These are phyloP conservation scores for Thinocorus orbignyianus DNA, from an alignment of 2,113 vertebrate species.

Conservation along the genomic window DNA sequence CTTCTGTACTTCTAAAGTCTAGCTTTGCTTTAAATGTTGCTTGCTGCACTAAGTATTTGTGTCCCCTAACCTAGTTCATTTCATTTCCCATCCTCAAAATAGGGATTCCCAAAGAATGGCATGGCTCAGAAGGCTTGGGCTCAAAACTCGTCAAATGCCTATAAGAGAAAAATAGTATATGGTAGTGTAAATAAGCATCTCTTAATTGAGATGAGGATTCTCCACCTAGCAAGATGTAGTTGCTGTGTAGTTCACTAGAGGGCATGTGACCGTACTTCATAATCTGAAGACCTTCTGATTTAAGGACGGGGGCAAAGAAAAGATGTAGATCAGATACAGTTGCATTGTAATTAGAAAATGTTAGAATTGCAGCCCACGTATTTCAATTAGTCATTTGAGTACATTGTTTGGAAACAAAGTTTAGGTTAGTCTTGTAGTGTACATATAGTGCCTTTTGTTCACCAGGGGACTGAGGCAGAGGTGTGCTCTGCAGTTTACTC, in stretches of 20 bases:
- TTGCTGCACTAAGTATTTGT: background rate
- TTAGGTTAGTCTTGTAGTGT: background rate
- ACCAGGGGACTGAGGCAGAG: background rate
- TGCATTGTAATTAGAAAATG: background rate
- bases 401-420: background rate
- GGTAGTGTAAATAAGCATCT: background rate
- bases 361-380: background rate
- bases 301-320: background rate
- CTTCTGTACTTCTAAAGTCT: background rate
- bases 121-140: background rate
- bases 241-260: slow-evolving; percentile 31
- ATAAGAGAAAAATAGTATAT: background rate
- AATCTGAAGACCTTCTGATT: background rate
- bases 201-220: background rate
- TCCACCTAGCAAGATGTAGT: background rate
- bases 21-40: background rate
- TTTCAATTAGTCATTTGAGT: background rate
- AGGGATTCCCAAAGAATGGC: background rate
- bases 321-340: background rate
- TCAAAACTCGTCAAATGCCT: background rate
- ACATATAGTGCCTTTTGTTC: background rate
- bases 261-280: background rate
- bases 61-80: background rate
- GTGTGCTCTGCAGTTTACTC: background rate
- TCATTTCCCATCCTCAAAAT: background rate